Evolutionary conservation across 2,113 vertebrate genomes (phyloP).

Genomic region (Mesembrinibis cayennensis): DNA sequence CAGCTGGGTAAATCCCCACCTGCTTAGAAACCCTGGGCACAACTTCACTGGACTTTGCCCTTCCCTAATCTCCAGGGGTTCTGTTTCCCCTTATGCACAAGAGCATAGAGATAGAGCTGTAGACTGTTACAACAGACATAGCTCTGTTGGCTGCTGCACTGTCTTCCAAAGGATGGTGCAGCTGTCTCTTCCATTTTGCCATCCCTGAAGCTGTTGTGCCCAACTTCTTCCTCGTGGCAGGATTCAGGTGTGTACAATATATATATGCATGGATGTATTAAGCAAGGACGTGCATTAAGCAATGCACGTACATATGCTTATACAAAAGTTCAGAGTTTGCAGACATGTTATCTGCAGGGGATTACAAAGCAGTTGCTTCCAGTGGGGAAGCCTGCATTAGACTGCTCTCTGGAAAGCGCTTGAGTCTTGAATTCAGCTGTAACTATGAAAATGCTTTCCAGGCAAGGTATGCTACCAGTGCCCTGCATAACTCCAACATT

Average conservation of each 20-base stretch:
- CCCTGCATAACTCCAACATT: background rate
- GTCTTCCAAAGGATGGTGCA: background rate
- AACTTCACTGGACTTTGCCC: background rate
- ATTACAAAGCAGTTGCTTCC: background rate
- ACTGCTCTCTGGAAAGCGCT: background rate
- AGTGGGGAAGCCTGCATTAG: background rate
- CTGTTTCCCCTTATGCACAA: background rate
- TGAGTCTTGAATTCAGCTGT: background rate
- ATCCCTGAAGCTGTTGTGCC: background rate
- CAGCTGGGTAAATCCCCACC: background rate
- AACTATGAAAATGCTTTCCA: background rate
- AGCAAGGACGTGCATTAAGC: too few relatives aligned
- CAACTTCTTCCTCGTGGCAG: background rate
- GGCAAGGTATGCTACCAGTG: background rate
- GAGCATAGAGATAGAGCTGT: background rate
- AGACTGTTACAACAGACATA: background rate
- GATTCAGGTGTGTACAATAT: background rate
- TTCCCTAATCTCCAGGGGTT: background rate
- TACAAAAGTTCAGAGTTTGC: background rate
- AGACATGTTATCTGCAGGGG: background rate
- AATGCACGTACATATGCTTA: background rate
- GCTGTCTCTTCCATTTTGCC: fast-evolving
- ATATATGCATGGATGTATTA: too few relatives aligned
- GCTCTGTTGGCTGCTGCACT: background rate
- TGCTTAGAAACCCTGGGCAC: background rate